phyloP scores from a whole-genome alignment of 1,140 invertebrate species.

The Galendromus occidentalis region DNA sequence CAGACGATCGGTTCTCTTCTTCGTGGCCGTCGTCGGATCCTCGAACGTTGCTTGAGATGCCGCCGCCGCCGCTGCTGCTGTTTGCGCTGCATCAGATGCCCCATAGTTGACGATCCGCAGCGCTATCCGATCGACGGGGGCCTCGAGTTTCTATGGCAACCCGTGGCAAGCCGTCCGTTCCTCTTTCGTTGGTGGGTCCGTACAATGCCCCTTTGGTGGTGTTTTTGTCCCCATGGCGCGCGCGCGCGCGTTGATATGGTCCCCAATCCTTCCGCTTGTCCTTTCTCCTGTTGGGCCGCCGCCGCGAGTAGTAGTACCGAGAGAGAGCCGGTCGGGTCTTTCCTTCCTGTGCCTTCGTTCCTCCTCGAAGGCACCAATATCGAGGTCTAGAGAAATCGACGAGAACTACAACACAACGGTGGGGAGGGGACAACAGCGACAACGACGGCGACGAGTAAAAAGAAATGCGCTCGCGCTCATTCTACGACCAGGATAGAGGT shows the following conservation, averaged over 20 bases:
- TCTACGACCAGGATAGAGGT: no score
- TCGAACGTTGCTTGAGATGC: not conserved
- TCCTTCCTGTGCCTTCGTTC: no score
- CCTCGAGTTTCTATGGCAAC: conserved; percentile 6
- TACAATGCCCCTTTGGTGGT: not conserved
- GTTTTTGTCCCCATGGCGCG: not conserved
- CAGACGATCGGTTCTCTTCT: no score
- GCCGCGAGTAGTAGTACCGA: no score
- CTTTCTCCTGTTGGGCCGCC: not conserved
- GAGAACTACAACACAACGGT: no score
- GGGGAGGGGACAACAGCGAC: no score
- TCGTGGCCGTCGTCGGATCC: no score
- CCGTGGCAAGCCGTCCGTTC: not conserved
- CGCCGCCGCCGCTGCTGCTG: not conserved
- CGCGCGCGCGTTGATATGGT: not conserved
- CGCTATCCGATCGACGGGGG: conserved; percentile 5
- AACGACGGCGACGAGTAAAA: no score
- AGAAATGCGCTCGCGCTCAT: no score
- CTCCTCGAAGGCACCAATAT: no score
- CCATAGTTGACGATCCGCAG: not conserved
- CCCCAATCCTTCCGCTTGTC: not conserved
- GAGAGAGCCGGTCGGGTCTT: no score
- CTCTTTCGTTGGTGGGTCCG: not conserved
- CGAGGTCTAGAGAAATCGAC: no score
- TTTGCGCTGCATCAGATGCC: not conserved